Base-by-base conservation (phyloP, 2,797 vertebrate species). In the Coregonus ussuriensis region DNA sequence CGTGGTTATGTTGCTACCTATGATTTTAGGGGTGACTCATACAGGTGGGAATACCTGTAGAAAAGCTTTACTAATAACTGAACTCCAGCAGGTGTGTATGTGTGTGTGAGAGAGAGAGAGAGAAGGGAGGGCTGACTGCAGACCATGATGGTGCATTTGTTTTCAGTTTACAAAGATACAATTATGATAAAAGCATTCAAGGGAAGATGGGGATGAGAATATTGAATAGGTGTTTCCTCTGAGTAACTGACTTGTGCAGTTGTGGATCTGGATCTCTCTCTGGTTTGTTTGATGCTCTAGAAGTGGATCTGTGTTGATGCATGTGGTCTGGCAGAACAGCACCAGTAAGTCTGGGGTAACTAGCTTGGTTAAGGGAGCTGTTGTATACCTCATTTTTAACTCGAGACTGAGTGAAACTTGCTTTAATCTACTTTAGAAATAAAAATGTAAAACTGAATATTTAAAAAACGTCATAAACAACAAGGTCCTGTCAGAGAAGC, bases 381-480 rank as follows among this genome's bases (percentile, higher is more conserved):
- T 96, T 89, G 93, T 97, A 97, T 98, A 99, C 98, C 97, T 99
- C 98, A 99, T 97, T 97, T 96, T 94, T 96, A 94, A 96, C 96
- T 97, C 92, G 51, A 94, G 92, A 95, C 93, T 83, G 93, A 95
- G 95, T 96, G 91, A 92, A 94, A 94, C 94, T 95, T 95, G 95
- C 96, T 97, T 96, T 96, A 96, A 96, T 94, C 95, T 95, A 72
- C 94, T 96, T 91, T 93, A 82, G 79, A 91, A 85, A 89, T 77
- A 81, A 78, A n/a, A 33, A 74, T 65, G 72, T 68, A 79, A 70
- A 74, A 86, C n/a, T 47, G 41, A 72, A 53, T 14, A 71, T 74
- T 25, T 25, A 70, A 69, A 65, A 81, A 82, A 14, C n/a, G 41
- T 16, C 37, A 69, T 41, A 87, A 77, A 77, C 79, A 81, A 47